These are phyloP conservation scores for Parnassius orleans DNA, from an alignment of 2,888 invertebrate species.

Conservation along the genomic window DNA sequence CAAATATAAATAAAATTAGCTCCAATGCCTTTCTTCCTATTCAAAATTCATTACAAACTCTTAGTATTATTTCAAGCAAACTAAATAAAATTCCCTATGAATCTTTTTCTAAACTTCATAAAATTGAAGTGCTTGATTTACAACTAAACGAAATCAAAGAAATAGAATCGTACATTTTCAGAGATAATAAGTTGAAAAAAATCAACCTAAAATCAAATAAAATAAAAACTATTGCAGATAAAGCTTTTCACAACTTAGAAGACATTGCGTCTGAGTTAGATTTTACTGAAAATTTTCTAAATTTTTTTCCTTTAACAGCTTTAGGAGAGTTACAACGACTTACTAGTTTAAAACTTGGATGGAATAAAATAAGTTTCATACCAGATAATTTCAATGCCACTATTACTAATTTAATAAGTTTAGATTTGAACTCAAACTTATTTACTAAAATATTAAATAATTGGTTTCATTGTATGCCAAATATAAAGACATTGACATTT, in stretches of 20 bases:
- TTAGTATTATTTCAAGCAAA: slow-evolving; percentile 89
- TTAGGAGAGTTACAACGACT: slow-evolving; percentile 87
- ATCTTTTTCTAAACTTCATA: slow-evolving; percentile 85
- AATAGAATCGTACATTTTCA: slow-evolving; percentile 91
- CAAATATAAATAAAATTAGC: slow-evolving; percentile 85
- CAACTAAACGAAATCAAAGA: slow-evolving; percentile 93
- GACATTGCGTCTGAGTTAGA: slow-evolving; percentile 90
- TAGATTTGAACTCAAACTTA: slow-evolving; percentile 93
- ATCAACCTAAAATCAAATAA: slow-evolving; percentile 92
- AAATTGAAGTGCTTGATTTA: slow-evolving; percentile 88
- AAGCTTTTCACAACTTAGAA: slow-evolving; percentile 90
- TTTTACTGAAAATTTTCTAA: slow-evolving; percentile 92
- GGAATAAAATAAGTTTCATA: slow-evolving; percentile 90
- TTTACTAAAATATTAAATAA: slow-evolving; percentile 88
- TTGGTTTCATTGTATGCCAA: slow-evolving; percentile 90
- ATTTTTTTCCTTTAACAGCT: slow-evolving; percentile 89
- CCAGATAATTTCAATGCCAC: slow-evolving; percentile 87
- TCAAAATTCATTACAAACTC: slow-evolving; percentile 85
- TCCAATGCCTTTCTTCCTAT: slow-evolving; percentile 85
- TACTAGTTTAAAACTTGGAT: slow-evolving; percentile 86
- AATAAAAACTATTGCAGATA: slow-evolving; percentile 89
- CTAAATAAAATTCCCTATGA: slow-evolving; percentile 88
- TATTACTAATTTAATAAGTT: slow-evolving; percentile 85
- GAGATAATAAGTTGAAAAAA: slow-evolving; percentile 89
- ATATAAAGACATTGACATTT: slow-evolving; percentile 88